These are phyloP conservation scores for Erythrolamprus reginae DNA, from an alignment of 2,113 vertebrate genomes.

Conservation along the genomic window DNA sequence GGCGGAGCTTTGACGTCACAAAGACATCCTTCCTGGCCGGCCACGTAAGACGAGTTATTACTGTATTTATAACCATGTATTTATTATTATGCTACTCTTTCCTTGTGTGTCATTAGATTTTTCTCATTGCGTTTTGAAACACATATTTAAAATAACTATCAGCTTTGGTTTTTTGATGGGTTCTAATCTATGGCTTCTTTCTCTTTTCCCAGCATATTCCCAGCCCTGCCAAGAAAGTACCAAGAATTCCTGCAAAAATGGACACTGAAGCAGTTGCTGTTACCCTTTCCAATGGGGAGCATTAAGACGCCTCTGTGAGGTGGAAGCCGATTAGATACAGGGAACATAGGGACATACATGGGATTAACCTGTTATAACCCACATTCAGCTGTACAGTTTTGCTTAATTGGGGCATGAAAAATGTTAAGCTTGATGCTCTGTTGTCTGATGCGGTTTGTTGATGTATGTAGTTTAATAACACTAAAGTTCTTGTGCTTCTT, in stretches of 20 bases:
- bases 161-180: not conserved
- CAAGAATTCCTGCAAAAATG: constrained; percentile 81
- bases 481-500: constrained; percentile 49
- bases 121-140: not conserved
- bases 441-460: constrained; percentile 40
- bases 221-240: constrained; percentile 95
- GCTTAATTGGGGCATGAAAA: constrained; percentile 54
- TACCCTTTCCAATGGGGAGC: constrained; percentile 81
- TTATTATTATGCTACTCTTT: not conserved
- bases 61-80: not conserved
- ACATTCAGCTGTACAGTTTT: constrained; percentile 55
- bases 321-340: constrained; percentile 50
- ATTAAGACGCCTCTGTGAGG: constrained; percentile 69
- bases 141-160: not conserved
- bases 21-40: too few species aligned
- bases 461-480: constrained; percentile 49
- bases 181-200: not conserved
- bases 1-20: too few species aligned
- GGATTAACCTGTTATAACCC: constrained; percentile 54
- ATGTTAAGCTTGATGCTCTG: constrained; percentile 45
- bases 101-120: not conserved
- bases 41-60: too few species aligned
- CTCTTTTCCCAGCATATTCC: constrained; percentile 80
- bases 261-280: constrained; percentile 74
- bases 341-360: constrained; percentile 52